Evolutionary conservation across 2,113 vertebrate genomes (phyloP), one percentile per base, ranked within the genome.

Genomic region (Podarcis cretensis): DNA sequence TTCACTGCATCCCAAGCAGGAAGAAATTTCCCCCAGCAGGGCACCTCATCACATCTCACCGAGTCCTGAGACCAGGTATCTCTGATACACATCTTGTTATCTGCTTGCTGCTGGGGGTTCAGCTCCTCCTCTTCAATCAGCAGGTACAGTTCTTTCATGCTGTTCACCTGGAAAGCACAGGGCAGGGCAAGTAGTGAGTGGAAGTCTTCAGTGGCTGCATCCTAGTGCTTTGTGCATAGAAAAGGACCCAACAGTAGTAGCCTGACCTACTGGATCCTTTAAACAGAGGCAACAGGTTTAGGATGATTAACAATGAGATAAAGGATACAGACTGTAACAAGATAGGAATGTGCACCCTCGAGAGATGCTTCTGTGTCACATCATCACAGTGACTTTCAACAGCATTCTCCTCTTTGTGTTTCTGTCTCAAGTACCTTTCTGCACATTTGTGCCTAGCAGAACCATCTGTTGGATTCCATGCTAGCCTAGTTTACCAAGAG

Each of bases 131-230:
- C 98, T 90, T 99, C 98, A 92, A 99, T 94, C 65, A 99, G 96
- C 94, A 99, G 94, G 93, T 98, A 98, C 73, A 99, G 97, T 90
- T 99, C 99, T 95, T 99, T 99, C 95, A 99, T 97, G 94, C 98
- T 99, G 94, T 98, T 99, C 80, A 99, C 98, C 99, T 99, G 75
- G 13, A 95, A 89, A 48, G 69, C 90, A 93, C 10, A 68, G 35
- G 27, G 86, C 16, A n/a, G 27, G 0, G 37, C 77, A 82, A 57
- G 1, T n/a, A n/a, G n/a, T 79, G 54, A 69, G 20, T 20, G 21
- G 71, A 27, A 4, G 3, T 40, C 30, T 83, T 23, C 71, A 40
- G 18, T 18, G 5, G 21, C 83, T 81, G 57, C 71, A 32, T 27
- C 32, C 10, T 27, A 37, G n/a, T 32, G 13, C 43, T 76, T 66